Base-by-base conservation (phyloP, 1,140 invertebrate species). In the Glomeris maerens region DNA sequence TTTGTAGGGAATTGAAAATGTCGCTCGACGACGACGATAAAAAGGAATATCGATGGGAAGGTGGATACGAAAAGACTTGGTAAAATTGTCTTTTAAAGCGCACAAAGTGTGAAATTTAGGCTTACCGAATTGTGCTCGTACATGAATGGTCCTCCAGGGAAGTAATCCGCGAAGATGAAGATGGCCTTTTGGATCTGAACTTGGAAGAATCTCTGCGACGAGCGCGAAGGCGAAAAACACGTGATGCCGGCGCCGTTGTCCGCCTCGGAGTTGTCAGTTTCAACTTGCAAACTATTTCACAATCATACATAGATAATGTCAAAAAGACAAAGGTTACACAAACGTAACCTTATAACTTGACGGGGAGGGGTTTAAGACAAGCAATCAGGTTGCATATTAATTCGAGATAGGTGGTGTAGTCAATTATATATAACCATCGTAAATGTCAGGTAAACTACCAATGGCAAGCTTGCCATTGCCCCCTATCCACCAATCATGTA, bases 21-120 rank as follows among this genome's bases (percentile, higher is more conserved):
- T n/a, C n/a, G n/a, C n/a, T n/a, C n/a, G 52, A 54, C 21, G 83
- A 90, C 46, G 85, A 88, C 38, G 86, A 90, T 62, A 76, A 79
- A 38, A 90, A 91, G 62, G 89, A 91, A 62, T 96, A 96, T 64
- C 76, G 89, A 22, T 96, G 91, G 91, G 91, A 96, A 66, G 91
- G 85, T 38, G 92, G 91, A 60, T 97, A 96, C 70, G 91, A 97
- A 67, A 91, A 90, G 69, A 92, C 88, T 62, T 93, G 89, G 89
- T 87, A 72, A 72, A 62, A 65, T 51, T 36, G 49, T 46, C 52
- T 50, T 28, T 36, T 42, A 49, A 52, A 50, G 17, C 22, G 36
- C 47, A 10, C 27, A 53, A 36, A 27, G 44, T 0, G 42, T 38
- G 50, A 47, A 41, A 51, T 56, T 13, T 45, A 40, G 21, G 40